A percentile compares a stretch with the other conserved stretches of the same genome.
These are phyloP conservation scores for Reticulitermes speratus DNA, from an alignment of 1,140 invertebrate species.

Conservation along the genomic window DNA sequence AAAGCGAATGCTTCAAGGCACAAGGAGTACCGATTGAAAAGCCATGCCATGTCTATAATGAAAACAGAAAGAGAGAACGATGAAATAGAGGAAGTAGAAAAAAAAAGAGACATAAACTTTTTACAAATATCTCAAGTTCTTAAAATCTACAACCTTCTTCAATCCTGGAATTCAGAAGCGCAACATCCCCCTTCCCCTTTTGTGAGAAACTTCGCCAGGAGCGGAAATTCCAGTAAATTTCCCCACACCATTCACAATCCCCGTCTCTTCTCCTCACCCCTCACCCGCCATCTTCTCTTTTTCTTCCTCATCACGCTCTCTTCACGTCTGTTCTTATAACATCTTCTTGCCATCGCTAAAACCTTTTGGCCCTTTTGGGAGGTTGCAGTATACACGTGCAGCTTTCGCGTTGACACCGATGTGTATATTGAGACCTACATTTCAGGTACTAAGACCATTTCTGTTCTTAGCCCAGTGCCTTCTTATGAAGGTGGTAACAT, in stretches of 20 bases:
- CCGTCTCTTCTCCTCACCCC: not conserved
- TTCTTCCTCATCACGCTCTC: not conserved
- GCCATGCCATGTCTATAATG: not conserved
- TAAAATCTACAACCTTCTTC: not conserved
- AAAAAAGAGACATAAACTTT: not conserved
- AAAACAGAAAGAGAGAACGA: not conserved
- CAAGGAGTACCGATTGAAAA: not conserved
- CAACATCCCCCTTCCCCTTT: not conserved
- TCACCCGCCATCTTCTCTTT: not conserved
- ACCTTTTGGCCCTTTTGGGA: not conserved
- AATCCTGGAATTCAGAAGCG: not conserved
- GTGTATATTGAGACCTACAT: not conserved
- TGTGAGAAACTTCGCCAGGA: not conserved
- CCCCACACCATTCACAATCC: not conserved
- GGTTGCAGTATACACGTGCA: not conserved
- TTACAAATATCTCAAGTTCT: not conserved
- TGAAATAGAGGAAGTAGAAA: not conserved
- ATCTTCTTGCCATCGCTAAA: slow-evolving; percentile 12
- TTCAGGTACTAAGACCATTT: not conserved
- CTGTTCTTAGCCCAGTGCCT: no score
- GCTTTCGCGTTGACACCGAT: not conserved
- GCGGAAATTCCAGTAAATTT: slow-evolving; percentile 11
- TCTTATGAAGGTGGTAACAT: no score
- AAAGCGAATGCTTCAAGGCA: not conserved
- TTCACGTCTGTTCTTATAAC: not conserved